Percentiles rank a stretch among this genome's conserved stretches.
phyloP scores from a whole-genome alignment of 2,113 vertebrate genomes.

The Diadophis punctatus region DNA sequence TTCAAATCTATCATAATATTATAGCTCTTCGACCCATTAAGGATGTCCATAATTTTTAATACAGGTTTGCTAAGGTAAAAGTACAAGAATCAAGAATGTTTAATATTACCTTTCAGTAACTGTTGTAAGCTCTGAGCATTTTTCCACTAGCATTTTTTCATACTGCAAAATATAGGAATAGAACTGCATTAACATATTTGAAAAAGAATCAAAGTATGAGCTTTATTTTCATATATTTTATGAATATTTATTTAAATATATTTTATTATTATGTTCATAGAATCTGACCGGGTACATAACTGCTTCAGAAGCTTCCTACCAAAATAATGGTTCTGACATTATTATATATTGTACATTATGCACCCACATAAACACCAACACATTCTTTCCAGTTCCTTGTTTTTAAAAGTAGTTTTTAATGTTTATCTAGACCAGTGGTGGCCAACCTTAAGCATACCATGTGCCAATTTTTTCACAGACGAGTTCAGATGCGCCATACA shows the following conservation, averaged over 20 bases:
- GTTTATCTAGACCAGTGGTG: too few species aligned
- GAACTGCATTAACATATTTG: background rate
- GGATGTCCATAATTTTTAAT: background rate
- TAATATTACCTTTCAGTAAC: slow-evolving; percentile 86
- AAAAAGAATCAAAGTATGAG: background rate
- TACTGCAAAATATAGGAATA: slow-evolving; percentile 69
- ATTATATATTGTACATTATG: background rate
- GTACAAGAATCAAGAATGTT: background rate
- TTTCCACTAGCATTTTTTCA: slow-evolving; percentile 85
- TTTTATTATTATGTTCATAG: too few species aligned
- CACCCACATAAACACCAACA: background rate
- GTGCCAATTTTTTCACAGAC: too few species aligned
- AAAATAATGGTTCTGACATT: background rate
- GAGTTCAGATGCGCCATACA: too few species aligned
- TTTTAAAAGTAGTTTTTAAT: background rate
- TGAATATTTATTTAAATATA: too few species aligned
- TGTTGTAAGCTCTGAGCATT: slow-evolving; percentile 89
- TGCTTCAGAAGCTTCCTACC: background rate
- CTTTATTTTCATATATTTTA: background rate
- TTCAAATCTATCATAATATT: background rate
- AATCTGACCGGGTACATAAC: too few species aligned
- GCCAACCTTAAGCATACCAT: too few species aligned
- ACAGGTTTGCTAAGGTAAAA: background rate
- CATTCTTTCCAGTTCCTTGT: background rate
- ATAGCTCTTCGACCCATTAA: background rate